Base-by-base conservation (phyloP, 2,888 invertebrate species). In the Acrobasis suavella region DNA sequence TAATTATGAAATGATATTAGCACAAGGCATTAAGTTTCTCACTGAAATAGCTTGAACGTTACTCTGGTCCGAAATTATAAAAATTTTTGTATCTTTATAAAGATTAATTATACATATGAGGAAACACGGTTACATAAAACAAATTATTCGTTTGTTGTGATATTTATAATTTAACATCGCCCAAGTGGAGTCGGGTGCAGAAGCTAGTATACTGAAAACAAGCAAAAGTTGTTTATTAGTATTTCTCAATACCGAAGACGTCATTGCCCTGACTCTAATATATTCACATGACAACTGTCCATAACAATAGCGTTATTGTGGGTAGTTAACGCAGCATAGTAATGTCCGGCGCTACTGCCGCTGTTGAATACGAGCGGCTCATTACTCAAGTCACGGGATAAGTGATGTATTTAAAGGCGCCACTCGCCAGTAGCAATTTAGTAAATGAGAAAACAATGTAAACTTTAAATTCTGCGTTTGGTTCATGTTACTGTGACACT, bases 391-490 rank as follows among this genome's bases (percentile, higher is more conserved):
- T 10, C 52, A n/a, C 32, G 12, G 32, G 1, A 51, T 52, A 14
- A 14, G 52, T 32, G n/a, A 51, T 51, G 51, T 32, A 32, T 17
- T 9, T 52, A 46, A 16, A 42, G 22, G 56, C 56, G 42, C 42
- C 56, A 56, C 17, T 42, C 56, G 42, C 14, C 56, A 56, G 22
- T 42, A 56, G 56, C 14, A 10, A 42, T 56, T 42, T 56, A 17
- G 2, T 42, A 9, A 54, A 54, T 15, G 54, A 15, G 9, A 10
- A 54, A n/a, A 12, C 9, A 16, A 50, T 52, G 50, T 5, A 50
- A 15, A 17, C 50, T 50, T 15, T 9, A 55, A 32, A 32, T 32
- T 32, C 32, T 6, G 32, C n/a, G 16, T 14, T 12, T 52, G 32
- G 16, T 37, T 38, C 9, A 54, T 38, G 54, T 46, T n/a, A 46